phyloP scores from a whole-genome alignment of 2,888 invertebrate species.

The Pristionchus exspectatus region DNA sequence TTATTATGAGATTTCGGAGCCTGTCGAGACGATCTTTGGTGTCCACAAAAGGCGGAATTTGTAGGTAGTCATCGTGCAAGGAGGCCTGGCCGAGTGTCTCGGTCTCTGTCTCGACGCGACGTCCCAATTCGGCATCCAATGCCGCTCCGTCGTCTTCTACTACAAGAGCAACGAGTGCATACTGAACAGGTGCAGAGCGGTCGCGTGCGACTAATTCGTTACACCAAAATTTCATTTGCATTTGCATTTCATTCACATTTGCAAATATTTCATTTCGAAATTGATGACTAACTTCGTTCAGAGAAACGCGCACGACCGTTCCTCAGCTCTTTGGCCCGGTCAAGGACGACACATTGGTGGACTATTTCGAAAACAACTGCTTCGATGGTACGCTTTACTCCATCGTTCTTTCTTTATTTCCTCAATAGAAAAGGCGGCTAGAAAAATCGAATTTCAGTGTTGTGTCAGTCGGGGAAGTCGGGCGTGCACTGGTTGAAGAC shows the following conservation, averaged over 20 bases:
- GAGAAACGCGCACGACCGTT: constrained; percentile 22
- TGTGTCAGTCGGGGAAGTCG: constrained; percentile 64
- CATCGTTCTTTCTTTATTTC: too few relatives aligned
- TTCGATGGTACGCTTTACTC: constrained; percentile 67
- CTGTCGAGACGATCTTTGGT: too few relatives aligned
- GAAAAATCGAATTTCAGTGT: constrained; percentile 62
- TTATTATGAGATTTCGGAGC: too few relatives aligned
- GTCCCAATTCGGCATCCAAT: constrained; percentile 51
- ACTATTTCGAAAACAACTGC: constrained; percentile 78
- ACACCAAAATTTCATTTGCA: neutral
- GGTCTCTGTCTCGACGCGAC: constrained; percentile 67
- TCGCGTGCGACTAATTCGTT: neutral
- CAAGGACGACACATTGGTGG: constrained; percentile 71
- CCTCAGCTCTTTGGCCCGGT: constrained; percentile 56
- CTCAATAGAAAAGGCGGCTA: too few relatives aligned
- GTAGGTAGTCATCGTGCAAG: constrained; percentile 53
- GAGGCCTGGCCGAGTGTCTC: constrained; percentile 75
- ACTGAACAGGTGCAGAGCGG: constrained; percentile 65
- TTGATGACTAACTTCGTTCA: neutral
- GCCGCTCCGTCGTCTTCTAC: constrained; percentile 73
- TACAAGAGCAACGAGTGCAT: constrained; percentile 78
- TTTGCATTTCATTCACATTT: too few relatives aligned
- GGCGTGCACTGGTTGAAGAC: constrained; percentile 73
- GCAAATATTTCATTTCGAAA: neutral
- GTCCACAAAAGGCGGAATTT: too few relatives aligned